A percentile compares a stretch with the other conserved stretches of the same genome.
Evolutionary conservation across 2,888 invertebrate species (phyloP).

Genomic region (Noctua janthina): DNA sequence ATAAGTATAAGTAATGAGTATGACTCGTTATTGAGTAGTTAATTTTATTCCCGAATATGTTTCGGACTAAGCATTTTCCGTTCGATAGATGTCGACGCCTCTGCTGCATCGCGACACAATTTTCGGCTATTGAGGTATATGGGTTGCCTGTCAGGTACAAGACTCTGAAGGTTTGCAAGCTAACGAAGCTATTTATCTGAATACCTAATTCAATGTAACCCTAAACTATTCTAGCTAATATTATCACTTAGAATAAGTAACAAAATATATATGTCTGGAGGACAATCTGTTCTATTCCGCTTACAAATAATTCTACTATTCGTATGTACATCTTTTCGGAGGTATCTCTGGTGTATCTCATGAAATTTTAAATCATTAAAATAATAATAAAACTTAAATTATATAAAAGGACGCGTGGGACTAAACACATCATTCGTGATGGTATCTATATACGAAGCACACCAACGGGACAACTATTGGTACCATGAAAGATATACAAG

Average conservation of each 20-base stretch:
- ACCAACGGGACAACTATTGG: slow-evolving; percentile 52
- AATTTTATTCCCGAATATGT: slow-evolving; percentile 12
- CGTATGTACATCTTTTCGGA: slow-evolving; percentile 65
- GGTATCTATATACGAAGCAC: slow-evolving; percentile 61
- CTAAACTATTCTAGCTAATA: slow-evolving; percentile 32
- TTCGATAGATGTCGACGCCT: slow-evolving; percentile 13
- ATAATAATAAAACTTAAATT: slow-evolving; percentile 30
- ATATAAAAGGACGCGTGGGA: slow-evolving; percentile 53
- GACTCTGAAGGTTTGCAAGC: slow-evolving; percentile 64
- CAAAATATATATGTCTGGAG: slow-evolving; percentile 41
- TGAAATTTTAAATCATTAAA: slow-evolving; percentile 63
- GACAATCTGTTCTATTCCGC: slow-evolving; percentile 38
- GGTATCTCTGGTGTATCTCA: slow-evolving; percentile 70
- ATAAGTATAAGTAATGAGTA: slow-evolving; percentile 12
- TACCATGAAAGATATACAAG: slow-evolving; percentile 35
- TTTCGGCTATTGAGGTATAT: slow-evolving; percentile 47
- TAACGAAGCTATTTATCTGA: slow-evolving; percentile 41
- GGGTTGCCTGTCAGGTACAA: slow-evolving; percentile 64
- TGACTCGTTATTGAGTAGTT: not conserved
- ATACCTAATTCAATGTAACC: slow-evolving; percentile 31
- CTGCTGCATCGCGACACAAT: slow-evolving; percentile 43
- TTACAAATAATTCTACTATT: slow-evolving; percentile 60
- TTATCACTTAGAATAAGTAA: slow-evolving; percentile 25
- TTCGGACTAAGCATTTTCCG: slow-evolving; percentile 7
- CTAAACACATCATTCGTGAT: slow-evolving; percentile 55